Conservation (phyloP, 2,797 vertebrate genomes). For the Apodemus agrarius region DNA sequence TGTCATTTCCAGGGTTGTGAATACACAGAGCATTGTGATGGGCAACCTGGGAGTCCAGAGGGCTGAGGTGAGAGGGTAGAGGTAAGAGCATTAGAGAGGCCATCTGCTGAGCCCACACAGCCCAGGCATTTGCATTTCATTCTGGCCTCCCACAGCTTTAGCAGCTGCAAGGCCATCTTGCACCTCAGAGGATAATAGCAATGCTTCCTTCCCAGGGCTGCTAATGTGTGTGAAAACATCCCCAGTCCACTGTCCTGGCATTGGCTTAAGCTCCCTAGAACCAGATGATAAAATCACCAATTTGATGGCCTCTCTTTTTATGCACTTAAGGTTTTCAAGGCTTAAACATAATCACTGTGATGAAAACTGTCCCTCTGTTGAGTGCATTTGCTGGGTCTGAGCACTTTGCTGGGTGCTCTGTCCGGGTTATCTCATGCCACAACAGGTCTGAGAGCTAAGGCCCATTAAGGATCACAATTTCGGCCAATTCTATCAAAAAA, state of each 20-base stretch:
- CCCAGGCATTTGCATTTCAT: not conserved
- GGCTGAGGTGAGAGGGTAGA: too few relatives aligned
- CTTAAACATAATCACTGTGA: conserved; percentile 26
- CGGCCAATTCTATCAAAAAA: conserved; percentile 44
- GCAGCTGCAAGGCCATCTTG: not conserved
- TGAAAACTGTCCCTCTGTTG: not conserved
- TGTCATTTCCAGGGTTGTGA: not conserved
- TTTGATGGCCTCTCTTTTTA: conserved; percentile 5
- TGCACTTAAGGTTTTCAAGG: conserved; percentile 57
- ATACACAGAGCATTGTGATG: fast-evolving
- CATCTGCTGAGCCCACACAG: not conserved
- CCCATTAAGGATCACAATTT: conserved; percentile 33
- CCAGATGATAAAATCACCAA: conserved; percentile 4
- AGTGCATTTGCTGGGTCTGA: not conserved
- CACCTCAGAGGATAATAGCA: not conserved
- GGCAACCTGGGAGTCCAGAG: not conserved
- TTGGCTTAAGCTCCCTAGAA: not conserved
- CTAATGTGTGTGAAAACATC: conserved; percentile 44
- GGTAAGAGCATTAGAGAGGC: not conserved
- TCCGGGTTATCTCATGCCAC: not conserved
- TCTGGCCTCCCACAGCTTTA: not conserved
- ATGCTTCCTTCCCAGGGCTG: not conserved
- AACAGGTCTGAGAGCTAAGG: not conserved
- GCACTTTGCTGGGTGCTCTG: not conserved
- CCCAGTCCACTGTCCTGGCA: not conserved